These are phyloP conservation scores for Trogon melanurus DNA, from an alignment of 2,113 vertebrate species.

Conservation along the genomic window DNA sequence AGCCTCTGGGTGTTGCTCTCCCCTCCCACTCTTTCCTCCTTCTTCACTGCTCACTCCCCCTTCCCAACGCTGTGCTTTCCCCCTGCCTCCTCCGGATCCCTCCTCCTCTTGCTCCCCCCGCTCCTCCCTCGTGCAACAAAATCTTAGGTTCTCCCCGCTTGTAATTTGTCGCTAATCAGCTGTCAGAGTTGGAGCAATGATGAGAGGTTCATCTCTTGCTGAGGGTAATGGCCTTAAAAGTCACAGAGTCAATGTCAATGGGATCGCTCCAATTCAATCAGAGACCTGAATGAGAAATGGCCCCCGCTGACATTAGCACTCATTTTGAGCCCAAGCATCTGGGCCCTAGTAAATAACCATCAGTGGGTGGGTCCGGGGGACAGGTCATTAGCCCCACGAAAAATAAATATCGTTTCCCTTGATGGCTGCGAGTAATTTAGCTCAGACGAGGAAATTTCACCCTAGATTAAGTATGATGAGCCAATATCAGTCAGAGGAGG, in stretches of 20 bases:
- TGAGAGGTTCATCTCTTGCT: conserved; percentile 92
- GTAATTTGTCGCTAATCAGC: conserved; percentile 99
- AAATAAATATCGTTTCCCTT: conserved; percentile 99
- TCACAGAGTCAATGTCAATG: conserved; percentile 99
- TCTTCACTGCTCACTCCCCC: neutral
- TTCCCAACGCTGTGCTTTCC: neutral
- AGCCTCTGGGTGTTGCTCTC: neutral
- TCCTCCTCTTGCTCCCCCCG: neutral
- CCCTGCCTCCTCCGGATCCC: neutral
- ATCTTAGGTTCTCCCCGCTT: conserved; percentile 82
- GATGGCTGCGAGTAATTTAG: conserved; percentile 99
- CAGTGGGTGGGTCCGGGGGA: conserved; percentile 98
- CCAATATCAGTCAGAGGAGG: conserved; percentile 96
- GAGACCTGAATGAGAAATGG: conserved; percentile 93
- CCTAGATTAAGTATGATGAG: conserved; percentile 99
- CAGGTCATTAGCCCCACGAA: conserved; percentile 99
- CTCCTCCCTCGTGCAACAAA: conserved; percentile 61
- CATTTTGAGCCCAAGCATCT: conserved; percentile 99
- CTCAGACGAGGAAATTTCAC: conserved; percentile 98
- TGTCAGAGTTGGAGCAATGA: conserved; percentile 90
- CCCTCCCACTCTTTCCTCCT: neutral
- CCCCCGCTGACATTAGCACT: conserved; percentile 98
- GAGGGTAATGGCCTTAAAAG: conserved; percentile 99
- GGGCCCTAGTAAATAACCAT: conserved; percentile 99
- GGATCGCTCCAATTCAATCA: conserved; percentile 98